Conservation (phyloP, 2,113 vertebrate species). For the Hemichromis elongatus region DNA sequence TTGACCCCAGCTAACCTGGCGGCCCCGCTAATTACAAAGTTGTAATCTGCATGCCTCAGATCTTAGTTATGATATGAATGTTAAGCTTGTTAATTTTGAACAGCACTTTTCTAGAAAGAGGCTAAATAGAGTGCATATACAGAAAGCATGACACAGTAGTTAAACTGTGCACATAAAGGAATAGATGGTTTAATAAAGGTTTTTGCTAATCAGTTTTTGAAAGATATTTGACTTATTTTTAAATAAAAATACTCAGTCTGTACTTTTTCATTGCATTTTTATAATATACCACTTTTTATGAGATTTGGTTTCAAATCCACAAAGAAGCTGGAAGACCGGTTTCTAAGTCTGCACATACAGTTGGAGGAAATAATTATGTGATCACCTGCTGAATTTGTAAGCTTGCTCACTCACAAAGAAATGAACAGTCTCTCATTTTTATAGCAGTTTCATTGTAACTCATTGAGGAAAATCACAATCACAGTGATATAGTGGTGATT, state of each 20-base stretch:
- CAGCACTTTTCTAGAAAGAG: not conserved
- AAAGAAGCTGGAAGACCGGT: not conserved
- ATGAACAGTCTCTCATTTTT: not conserved
- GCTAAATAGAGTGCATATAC: not conserved
- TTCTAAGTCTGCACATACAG: not conserved
- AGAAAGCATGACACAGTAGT: not conserved
- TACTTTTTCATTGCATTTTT: not conserved
- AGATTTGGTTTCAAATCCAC: not conserved
- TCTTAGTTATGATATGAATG: not conserved
- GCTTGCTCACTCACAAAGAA: not conserved
- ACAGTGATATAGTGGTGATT: no score
- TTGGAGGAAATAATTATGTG: not conserved
- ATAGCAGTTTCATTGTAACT: not conserved
- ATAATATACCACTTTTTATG: not conserved
- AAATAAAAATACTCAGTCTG: not conserved
- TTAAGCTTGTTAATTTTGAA: not conserved
- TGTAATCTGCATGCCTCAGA: not conserved
- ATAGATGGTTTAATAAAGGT: not conserved
- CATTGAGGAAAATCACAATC: no score
- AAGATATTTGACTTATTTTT: not conserved
- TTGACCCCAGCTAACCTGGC: constrained; percentile 1
- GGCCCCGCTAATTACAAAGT: not conserved
- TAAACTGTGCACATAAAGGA: not conserved
- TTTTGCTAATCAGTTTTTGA: fast-evolving
- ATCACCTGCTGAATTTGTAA: not conserved